Base-by-base conservation (phyloP, 2,113 vertebrate genomes). In the Edolisoma coerulescens region DNA sequence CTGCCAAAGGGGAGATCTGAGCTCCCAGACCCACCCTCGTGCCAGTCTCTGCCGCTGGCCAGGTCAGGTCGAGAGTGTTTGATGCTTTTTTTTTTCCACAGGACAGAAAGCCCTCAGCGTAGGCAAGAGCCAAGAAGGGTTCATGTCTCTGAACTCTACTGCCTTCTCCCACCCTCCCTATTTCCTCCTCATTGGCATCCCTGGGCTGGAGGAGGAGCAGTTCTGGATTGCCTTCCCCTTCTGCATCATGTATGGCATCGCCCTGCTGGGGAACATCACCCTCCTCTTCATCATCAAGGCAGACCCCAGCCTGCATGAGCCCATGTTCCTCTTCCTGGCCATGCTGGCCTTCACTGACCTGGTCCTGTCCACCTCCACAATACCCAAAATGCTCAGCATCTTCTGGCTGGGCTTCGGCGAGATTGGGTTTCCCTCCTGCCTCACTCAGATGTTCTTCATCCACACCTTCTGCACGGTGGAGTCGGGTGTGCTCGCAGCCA, bases 391-490 rank as follows among this genome's bases (percentile, higher is more conserved):
- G 89, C 68, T 97, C 26, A 60, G 85, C 60, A 80, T 94, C 28
- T 92, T 97, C 74, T 97, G 97, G 97, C 84, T 97, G 63, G 84
- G 92, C 8, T 50, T 24, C 1, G 5, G 67, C 17, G 21, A 96
- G 59, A 96, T 91, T 27, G 84, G 71, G 4, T 96, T 97, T 16
- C 14, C 70, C 24, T 79, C 95, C 50, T 98, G 97, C 80, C 96
- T 98, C 63, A 21, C 39, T 21, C 97, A 97, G 70, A 12, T 97
- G 41, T 98, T 98, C 84, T 95, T 97, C 77, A 93, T 96, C 47
- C 96, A 96, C 16, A 35, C 81, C 37, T 97, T 97, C 80, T 78
- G 93, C 1, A 47, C 61, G 2, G 89, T 97, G 90, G 97, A 96
- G 65, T 94, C 89, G 0, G 95, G 96, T 0, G 22, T 97, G 49